Evolutionary conservation across 2,113 vertebrate species (phyloP).

Genomic region (Motacilla alba): DNA sequence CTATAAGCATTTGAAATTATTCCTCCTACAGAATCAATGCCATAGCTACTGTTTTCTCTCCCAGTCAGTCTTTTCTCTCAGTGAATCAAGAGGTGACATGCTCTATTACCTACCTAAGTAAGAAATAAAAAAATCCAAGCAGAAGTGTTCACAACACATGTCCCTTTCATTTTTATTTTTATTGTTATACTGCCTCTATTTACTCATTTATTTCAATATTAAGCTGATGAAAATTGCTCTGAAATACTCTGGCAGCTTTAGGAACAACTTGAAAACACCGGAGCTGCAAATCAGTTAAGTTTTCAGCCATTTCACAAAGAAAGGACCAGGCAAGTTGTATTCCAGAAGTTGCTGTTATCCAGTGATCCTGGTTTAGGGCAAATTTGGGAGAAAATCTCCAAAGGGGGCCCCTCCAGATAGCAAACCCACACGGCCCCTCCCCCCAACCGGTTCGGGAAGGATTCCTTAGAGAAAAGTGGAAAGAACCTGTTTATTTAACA

Average conservation of each 20-base stretch:
- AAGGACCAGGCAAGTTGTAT: background rate
- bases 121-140: background rate
- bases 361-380: background rate
- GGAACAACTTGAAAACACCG: background rate
- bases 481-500: background rate
- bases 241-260: background rate
- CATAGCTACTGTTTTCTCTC: background rate
- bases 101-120: background rate
- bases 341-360: background rate
- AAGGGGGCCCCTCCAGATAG: background rate
- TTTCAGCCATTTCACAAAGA: background rate
- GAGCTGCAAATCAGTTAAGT: background rate
- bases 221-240: background rate
- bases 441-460: background rate
- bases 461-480: background rate
- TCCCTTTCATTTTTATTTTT: background rate
- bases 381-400: background rate
- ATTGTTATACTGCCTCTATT: background rate
- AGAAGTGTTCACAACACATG: accelerated
- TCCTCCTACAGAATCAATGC: background rate
- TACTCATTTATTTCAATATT: background rate
- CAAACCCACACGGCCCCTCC: background rate
- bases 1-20: background rate
- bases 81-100: background rate
- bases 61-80: background rate